Base-by-base conservation (phyloP, 1,140 invertebrate species). In the Orchesella cincta region DNA sequence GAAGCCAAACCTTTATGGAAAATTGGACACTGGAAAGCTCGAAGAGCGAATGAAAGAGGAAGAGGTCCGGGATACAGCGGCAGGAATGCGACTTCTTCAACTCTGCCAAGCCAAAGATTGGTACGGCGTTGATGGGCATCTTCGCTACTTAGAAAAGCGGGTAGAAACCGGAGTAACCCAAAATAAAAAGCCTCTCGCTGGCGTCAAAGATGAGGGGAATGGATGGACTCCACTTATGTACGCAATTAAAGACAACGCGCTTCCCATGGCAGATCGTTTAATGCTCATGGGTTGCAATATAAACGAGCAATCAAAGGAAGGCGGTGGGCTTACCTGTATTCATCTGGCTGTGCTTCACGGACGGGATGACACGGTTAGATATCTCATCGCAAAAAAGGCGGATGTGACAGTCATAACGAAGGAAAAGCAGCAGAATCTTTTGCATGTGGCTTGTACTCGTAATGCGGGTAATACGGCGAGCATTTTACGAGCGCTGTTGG, bases 181-280 rank as follows among this genome's bases (percentile, higher is more conserved):
- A 14, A 29, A 29, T 33, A 2, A 12, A 67, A 16, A 35, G 5
- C 71, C 71, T 1, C 71, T 73, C 3, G 23, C 12, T 12, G 18
- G 12, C 5, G 18, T 73, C 3, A 51, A 29, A n/a, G 71, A 73
- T 73, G 71, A 75, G 75, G 57, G 76, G 36, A 95, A 91, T 39
- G 95, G 94, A 64, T 94, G 95, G 91, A 97, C 95, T 71, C 94
- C 96, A 1, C 86, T 98, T 78, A 98, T 98, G 95, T 93, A 93
- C 83, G 95, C 95, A 0, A 94, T 96, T 0, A 95, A 95, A 86
- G 96, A 98, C 85, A 98, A 97, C 85, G 90, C 93, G 81, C 92
- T 94, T 2, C 91, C 92, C 20, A 90, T 97, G 83, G 89, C 96
- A 70, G 96, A 98, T 85, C 88, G 94, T 71, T 90, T 98, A 85